Percentiles rank a stretch among this genome's conserved stretches.
phyloP scores from a whole-genome alignment of 1,140 invertebrate genomes.

The Brachystomella parvula region DNA sequence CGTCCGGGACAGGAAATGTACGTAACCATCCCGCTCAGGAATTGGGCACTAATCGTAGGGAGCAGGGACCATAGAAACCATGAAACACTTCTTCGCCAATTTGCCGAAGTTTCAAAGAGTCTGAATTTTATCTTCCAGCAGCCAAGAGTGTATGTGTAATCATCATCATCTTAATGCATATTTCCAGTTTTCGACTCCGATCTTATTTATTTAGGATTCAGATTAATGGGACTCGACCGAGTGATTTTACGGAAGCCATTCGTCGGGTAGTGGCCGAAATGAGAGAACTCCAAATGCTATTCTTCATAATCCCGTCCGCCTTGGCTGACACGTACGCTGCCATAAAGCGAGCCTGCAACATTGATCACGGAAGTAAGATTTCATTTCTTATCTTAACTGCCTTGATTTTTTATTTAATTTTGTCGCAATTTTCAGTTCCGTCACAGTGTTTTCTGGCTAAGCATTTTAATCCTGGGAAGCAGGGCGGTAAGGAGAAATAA shows the following conservation, averaged over 20 bases:
- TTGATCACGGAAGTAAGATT: slow-evolving; percentile 51
- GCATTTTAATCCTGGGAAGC: background rate
- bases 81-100: background rate
- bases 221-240: background rate
- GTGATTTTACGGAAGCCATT: background rate
- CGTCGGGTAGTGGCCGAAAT: background rate
- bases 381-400: background rate
- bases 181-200: background rate
- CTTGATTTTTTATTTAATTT: background rate
- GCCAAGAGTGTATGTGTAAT: background rate
- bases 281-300: slow-evolving; percentile 45
- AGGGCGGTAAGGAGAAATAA: background rate
- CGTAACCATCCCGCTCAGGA: background rate
- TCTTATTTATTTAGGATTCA: background rate
- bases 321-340: slow-evolving; percentile 64
- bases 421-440: slow-evolving; percentile 29
- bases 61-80: background rate
- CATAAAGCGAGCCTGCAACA: slow-evolving; percentile 75
- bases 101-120: background rate
- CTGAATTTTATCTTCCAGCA: background rate
- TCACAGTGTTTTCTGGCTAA: slow-evolving; percentile 26
- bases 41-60: background rate
- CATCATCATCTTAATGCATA: background rate
- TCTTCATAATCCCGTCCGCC: slow-evolving; percentile 60
- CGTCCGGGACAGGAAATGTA: background rate